These are phyloP conservation scores for Magallana gigas DNA, from an alignment of 1,140 invertebrate species.

Conservation along the genomic window DNA sequence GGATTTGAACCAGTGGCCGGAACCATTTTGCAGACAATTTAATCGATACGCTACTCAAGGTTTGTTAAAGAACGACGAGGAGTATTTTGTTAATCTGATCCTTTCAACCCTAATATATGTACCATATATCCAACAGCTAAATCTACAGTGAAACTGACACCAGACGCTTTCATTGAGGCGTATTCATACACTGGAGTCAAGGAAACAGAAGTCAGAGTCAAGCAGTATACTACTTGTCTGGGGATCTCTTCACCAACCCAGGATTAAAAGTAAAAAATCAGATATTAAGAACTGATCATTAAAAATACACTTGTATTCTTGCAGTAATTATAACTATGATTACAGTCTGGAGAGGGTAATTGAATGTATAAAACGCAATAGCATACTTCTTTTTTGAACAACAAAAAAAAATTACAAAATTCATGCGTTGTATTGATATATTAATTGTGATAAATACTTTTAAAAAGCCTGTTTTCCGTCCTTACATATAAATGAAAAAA, in stretches of 20 bases:
- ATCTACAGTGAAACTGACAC: slow-evolving; percentile 26
- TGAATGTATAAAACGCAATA: too few relatives aligned
- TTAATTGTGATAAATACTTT: too few relatives aligned
- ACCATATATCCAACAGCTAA: background rate
- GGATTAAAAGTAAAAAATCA: slow-evolving; percentile 27
- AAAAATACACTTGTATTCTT: background rate
- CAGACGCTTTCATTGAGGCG: slow-evolving; percentile 31
- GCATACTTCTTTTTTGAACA: too few relatives aligned
- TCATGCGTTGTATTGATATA: too few relatives aligned
- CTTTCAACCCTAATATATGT: background rate
- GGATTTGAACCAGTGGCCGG: background rate
- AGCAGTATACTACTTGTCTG: slow-evolving; percentile 7
- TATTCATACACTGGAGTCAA: background rate
- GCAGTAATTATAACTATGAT: too few relatives aligned
- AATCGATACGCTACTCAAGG: slow-evolving; percentile 10
- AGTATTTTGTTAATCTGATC: background rate
- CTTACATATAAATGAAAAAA: too few relatives aligned
- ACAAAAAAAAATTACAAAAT: too few relatives aligned
- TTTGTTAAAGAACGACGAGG: background rate
- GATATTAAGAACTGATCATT: too few relatives aligned
- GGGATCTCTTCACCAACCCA: background rate
- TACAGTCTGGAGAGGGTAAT: too few relatives aligned
- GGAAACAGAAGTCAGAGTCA: slow-evolving; percentile 15
- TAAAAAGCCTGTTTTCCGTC: too few relatives aligned
- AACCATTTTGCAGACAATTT: background rate